These are phyloP conservation scores for Mus caroli DNA, from an alignment of 2,797 vertebrate genomes.

Conservation along the genomic window DNA sequence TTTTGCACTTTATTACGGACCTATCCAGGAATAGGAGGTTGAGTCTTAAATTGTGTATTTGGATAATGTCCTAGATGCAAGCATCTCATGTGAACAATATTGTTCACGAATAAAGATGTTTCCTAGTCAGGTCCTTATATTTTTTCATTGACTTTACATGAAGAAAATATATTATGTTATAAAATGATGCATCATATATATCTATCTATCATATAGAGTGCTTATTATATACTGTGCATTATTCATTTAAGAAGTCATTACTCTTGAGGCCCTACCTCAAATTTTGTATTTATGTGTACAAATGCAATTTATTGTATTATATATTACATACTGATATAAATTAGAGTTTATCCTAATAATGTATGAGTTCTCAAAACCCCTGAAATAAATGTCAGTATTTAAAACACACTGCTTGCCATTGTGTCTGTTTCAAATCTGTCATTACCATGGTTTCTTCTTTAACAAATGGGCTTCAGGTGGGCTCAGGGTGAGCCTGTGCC, in stretches of 20 bases:
- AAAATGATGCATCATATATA: constrained; percentile 90
- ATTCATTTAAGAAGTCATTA: constrained; percentile 95
- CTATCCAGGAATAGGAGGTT: constrained; percentile 97
- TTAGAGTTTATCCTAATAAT: constrained; percentile 95
- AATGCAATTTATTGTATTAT: constrained; percentile 99
- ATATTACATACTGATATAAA: constrained; percentile 98
- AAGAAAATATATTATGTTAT: constrained; percentile 91
- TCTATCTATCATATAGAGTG: constrained; percentile 88
- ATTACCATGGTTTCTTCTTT: constrained; percentile 75
- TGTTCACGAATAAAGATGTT: constrained; percentile 98
- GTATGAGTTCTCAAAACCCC: constrained; percentile 94
- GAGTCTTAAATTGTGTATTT: constrained; percentile 97
- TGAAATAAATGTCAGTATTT: constrained; percentile 99
- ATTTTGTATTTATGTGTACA: constrained; percentile 99
- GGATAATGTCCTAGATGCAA: constrained; percentile 95
- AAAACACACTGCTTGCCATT: constrained; percentile 85
- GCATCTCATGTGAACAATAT: constrained; percentile 95
- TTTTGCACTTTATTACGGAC: constrained; percentile 97
- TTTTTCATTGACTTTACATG: constrained; percentile 90
- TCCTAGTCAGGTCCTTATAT: constrained; percentile 93
- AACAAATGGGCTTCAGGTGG: constrained; percentile 80
- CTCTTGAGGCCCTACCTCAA: constrained; percentile 99
- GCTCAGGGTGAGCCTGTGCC: constrained; percentile 80
- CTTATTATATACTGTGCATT: constrained; percentile 93
- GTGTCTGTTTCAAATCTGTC: constrained; percentile 73